Percentiles rank a stretch among this genome's conserved stretches.
These are phyloP conservation scores for Sclerodermus sp. DNA, from an alignment of 2,888 invertebrate species.

Conservation along the genomic window DNA sequence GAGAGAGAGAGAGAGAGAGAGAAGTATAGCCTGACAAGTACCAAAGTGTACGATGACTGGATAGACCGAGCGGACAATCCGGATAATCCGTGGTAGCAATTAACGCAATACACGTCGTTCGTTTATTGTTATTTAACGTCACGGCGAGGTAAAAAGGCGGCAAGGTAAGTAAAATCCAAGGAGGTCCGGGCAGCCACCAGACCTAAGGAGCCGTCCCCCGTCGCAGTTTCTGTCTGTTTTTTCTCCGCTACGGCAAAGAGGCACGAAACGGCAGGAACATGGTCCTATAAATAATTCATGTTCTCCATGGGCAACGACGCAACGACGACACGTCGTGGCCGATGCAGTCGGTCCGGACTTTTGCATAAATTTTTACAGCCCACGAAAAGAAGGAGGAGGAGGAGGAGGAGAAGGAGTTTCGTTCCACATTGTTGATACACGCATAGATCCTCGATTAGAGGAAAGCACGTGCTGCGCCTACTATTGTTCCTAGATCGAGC, in stretches of 20 bases:
- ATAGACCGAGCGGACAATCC: too few relatives aligned
- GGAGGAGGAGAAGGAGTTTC: background rate
- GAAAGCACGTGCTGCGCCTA: too few relatives aligned
- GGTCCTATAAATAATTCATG: constrained; percentile 31
- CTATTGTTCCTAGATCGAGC: too few relatives aligned
- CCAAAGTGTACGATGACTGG: too few relatives aligned
- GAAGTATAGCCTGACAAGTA: background rate
- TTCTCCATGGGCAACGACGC: constrained; percentile 4
- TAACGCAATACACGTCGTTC: constrained; percentile 16
- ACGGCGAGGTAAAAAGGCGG: too few relatives aligned
- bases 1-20: background rate
- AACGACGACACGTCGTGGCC: constrained; percentile 7
- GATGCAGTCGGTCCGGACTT: constrained; percentile 10
- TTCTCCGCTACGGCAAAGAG: background rate
- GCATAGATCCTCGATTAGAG: too few relatives aligned
- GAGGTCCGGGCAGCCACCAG: too few relatives aligned
- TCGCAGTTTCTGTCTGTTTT: too few relatives aligned
- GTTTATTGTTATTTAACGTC: constrained; percentile 16
- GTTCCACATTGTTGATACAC: too few relatives aligned
- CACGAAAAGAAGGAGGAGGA: background rate
- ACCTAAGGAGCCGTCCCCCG: too few relatives aligned
- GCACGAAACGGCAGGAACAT: constrained; percentile 16
- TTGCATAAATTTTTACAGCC: constrained; percentile 18
- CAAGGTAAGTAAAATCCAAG: too few relatives aligned
- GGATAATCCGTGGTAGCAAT: constrained; percentile 12